Conservation (phyloP, 2,113 vertebrate genomes). For the Monarcha castaneiventris region DNA sequence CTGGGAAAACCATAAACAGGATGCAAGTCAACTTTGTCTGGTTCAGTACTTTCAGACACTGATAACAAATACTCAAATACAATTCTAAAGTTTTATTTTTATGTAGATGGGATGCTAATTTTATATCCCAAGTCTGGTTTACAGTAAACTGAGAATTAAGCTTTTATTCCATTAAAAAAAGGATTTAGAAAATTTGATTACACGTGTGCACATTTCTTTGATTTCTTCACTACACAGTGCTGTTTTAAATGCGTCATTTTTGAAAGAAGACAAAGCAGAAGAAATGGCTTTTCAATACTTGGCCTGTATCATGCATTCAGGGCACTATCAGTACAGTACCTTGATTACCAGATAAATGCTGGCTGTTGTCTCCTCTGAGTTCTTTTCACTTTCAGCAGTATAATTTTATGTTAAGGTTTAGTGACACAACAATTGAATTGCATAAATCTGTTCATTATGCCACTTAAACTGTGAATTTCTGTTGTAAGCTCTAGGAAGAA, state of each 20-base stretch:
- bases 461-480: constrained; percentile 61
- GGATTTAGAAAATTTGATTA: not conserved
- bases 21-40: not conserved
- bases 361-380: constrained; percentile 33
- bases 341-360: constrained; percentile 60
- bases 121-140: not conserved
- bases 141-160: not conserved
- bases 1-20: not conserved
- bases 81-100: not conserved
- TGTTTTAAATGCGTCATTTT: constrained; percentile 13
- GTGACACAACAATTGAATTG: constrained; percentile 49
- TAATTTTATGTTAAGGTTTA: constrained; percentile 70
- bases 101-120: not conserved
- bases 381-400: constrained; percentile 39
- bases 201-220: not conserved
- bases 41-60: not conserved
- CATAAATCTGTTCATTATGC: constrained; percentile 63
- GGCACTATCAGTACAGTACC: not conserved
- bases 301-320: not conserved
- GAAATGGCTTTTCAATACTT: not conserved
- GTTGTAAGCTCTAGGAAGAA: not conserved
- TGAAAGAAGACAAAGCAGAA: not conserved
- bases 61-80: not conserved
- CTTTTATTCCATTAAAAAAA: not conserved
- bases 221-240: not conserved